These are phyloP conservation scores for Cyprinus carpio DNA, from an alignment of 2,113 vertebrate genomes.

Conservation along the genomic window DNA sequence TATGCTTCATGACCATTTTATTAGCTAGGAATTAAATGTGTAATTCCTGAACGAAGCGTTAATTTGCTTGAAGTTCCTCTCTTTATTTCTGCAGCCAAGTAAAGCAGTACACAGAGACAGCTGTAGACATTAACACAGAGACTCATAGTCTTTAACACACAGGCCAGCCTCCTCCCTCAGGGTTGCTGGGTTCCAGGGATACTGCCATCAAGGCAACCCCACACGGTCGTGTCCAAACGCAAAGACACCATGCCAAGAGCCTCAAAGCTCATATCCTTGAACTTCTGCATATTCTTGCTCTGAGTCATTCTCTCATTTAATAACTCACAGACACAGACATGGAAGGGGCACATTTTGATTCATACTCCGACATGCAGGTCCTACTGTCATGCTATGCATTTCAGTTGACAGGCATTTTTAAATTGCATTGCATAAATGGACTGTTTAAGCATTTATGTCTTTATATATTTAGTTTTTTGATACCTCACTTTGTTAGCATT, in stretches of 20 bases:
- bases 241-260: slow-evolving; percentile 13
- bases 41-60: slow-evolving; percentile 23
- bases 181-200: slow-evolving; percentile 35
- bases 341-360: background rate
- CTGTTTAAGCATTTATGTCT: background rate
- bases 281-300: background rate
- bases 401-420: background rate
- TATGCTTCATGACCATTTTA: background rate
- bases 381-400: background rate
- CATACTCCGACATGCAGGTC: background rate
- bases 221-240: background rate
- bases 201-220: slow-evolving; percentile 37
- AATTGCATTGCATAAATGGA: background rate
- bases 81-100: slow-evolving; percentile 25
- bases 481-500: background rate
- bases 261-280: background rate
- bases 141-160: background rate
- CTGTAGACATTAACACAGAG: slow-evolving; percentile 35
- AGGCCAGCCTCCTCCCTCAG: slow-evolving; percentile 1
- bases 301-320: background rate
- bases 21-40: slow-evolving; percentile 2
- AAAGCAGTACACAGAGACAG: slow-evolving; percentile 22
- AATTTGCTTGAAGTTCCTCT: slow-evolving; percentile 10
- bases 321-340: background rate
- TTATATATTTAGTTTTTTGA: background rate